Conservation (phyloP, 2,888 invertebrate genomes). For the Mesorhabditis sp. region DNA sequence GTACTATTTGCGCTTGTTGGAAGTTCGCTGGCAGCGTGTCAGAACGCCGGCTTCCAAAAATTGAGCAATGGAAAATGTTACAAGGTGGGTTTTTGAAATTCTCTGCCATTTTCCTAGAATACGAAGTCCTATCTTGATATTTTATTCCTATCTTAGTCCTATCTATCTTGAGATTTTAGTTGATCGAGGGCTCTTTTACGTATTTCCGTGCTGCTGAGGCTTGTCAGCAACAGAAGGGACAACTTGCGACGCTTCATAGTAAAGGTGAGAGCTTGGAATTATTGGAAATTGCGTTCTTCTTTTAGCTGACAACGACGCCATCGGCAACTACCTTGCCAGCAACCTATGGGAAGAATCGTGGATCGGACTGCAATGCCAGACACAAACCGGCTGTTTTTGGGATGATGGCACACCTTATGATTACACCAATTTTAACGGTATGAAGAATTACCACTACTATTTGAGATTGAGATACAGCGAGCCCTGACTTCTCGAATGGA, state of each 20-base stretch:
- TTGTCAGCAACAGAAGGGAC: constrained; percentile 1
- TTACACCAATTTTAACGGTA: background rate
- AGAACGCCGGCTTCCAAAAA: background rate
- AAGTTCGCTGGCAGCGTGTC: background rate
- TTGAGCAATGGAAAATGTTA: background rate
- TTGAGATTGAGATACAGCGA: background rate
- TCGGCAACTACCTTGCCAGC: background rate
- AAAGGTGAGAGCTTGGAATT: background rate
- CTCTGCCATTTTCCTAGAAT: background rate
- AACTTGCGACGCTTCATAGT: background rate
- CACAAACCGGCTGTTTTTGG: constrained; percentile 5
- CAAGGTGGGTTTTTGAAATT: constrained; percentile 1
- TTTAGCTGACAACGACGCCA: constrained; percentile 3
- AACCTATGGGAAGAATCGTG: background rate
- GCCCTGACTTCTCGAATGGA: constrained; percentile 6
- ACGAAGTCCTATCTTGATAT: background rate
- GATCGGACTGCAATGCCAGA: background rate
- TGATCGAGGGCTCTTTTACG: background rate
- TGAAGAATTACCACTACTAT: no score
- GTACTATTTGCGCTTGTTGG: background rate
- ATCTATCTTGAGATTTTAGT: background rate
- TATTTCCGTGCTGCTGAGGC: background rate
- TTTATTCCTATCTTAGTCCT: background rate
- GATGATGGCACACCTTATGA: background rate
- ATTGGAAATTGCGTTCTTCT: background rate